Evolutionary conservation across 92 coral and sea anemone species (phyloP), one percentile per base, ranked within the genome.

Genomic region (Phenganax stokvisi): DNA sequence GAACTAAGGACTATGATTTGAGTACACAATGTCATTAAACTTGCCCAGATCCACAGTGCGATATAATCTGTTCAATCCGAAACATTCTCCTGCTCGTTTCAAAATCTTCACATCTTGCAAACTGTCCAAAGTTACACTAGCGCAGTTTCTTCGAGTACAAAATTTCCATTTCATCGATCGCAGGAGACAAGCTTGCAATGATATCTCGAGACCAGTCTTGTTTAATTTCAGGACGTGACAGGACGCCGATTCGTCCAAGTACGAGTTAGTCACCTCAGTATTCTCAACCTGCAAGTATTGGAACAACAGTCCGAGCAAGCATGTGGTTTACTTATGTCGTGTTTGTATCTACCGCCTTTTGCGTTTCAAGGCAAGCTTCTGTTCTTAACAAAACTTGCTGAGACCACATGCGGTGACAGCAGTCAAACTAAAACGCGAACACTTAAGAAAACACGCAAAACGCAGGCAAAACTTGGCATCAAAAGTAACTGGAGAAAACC

Each of bases 41-140:
- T 62, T 64, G 63, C 83, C 83, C 15, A 79, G 83, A 54, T 79
- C 62, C 10, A 63, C 56, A 8, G 83, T 79, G 25, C 71, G 72
- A 79, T 79, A 79, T 15, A 63, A 51, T 51, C 74, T 63, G 13
- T 68, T 62, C 1, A 79, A 65, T 51, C 83, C 74, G 1, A 47
- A 64, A 54, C 74, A 79, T 20, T 79, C 74, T 6, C 56, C 51
- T 8, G 63, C 73, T 65, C 62, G 59, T 29, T 27, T 52, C 62
- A 79, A 52, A 59, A 79, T 65, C 55, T 79, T 65, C 57, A 15
- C 16, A 10, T 79, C 62, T 7, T 17, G 61, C 63, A 79, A 79
- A 64, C 74, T 62, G 47, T 79, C 83, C 30, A 79, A 60, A 12
- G 74, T 54, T 57, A 62, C 9, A 52, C 51, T 65, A 10, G 83